Percentiles rank a stretch among this genome's conserved stretches.
Evolutionary conservation across 2,888 invertebrate species (phyloP).

Genomic region (Serripes groenlandicus): DNA sequence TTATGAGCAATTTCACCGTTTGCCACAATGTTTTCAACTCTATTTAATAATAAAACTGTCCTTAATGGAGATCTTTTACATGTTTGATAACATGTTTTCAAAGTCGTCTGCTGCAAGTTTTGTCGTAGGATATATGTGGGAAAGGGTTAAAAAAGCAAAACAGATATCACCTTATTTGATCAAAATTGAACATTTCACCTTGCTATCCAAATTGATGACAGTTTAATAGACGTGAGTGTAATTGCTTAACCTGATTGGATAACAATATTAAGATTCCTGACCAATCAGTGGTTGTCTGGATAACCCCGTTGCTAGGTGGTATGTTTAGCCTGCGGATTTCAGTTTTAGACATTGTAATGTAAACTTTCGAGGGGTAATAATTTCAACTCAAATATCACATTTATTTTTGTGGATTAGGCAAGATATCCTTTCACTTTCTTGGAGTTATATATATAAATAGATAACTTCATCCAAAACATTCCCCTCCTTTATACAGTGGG

Average conservation of each 20-base stretch:
- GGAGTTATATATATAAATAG: background rate
- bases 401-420: conserved; percentile 57
- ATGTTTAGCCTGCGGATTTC: conserved; percentile 48
- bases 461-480: background rate
- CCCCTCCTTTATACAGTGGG: background rate
- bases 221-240: no score
- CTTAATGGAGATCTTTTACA: no score
- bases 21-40: no score
- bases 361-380: conserved; percentile 48
- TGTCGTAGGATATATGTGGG: no score
- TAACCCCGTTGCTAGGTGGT: conserved; percentile 56
- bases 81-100: no score
- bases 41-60: no score
- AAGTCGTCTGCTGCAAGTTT: no score
- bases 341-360: conserved; percentile 44
- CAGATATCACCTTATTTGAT: no score
- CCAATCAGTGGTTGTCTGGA: conserved; percentile 23
- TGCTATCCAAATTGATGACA: no score
- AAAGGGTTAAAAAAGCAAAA: no score
- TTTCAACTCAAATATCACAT: conserved; percentile 46
- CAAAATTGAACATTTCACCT: no score
- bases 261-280: conserved; percentile 24
- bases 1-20: no score
- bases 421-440: conserved; percentile 22
- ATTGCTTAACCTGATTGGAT: conserved; percentile 7